Base-by-base conservation (phyloP, 1,140 invertebrate species). In the Drosophila pallidifrons region DNA sequence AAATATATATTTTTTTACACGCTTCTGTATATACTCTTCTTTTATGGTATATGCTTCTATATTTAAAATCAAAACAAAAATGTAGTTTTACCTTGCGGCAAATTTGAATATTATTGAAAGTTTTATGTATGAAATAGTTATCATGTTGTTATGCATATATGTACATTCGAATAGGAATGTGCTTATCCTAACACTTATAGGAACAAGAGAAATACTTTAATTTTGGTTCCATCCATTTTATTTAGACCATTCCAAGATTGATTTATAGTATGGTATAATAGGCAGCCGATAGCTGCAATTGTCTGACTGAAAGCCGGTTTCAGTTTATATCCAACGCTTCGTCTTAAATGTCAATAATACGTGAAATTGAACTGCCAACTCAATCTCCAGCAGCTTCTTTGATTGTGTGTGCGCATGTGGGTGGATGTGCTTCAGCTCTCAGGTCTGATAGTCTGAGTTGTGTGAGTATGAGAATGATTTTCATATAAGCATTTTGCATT, bases 311-410 rank as follows among this genome's bases (percentile, higher is more conserved):
- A 43, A 58, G 77, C 74, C 63, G 73, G 52, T 46, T 60, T 66
- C 77, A 74, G 60, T 77, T 79, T 73, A 65, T 82, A 82, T 82
- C 64, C 76, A 70, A 80, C 88, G 79, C 80, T 75, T 64, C 73
- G 67, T 76, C 69, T 89, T 85, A 81, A 89, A 85, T 89, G 85
- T 89, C 85, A 89, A 89, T 89, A 89, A 89, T 81, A 90, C 81
- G 85, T 89, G 86, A 89, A 89, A 89, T 89, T 89, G 85, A 89
- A 89, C 85, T 89, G 85, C 85, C 86, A 89, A 89, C 83, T 89
- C 81, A 85, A 89, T 88, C 71, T 89, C 64, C 68, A 69, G 35
- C 80, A 70, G 75, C 58, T 75, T 69, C 63, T 79, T 54, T 64
- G 16, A 43, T 20, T 65, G 38, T n/a, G 55, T 28, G 13, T 25